These are phyloP conservation scores for Drosophila anceps DNA, from an alignment of 2,888 invertebrate genomes.

Conservation along the genomic window DNA sequence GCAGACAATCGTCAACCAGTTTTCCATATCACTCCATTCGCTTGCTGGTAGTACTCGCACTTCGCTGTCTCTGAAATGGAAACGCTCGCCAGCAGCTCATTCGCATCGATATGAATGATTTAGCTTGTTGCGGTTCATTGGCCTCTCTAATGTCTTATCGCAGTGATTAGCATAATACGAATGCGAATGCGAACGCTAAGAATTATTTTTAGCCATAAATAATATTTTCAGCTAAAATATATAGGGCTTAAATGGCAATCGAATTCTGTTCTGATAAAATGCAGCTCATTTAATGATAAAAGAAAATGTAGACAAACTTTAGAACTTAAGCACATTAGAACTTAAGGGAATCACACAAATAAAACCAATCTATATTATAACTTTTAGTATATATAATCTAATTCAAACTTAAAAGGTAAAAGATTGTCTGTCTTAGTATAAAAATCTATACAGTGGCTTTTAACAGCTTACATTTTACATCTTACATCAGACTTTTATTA, in stretches of 20 bases:
- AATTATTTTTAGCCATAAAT: constrained; percentile 65
- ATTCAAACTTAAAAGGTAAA: too few relatives aligned
- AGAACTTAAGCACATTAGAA: neutral
- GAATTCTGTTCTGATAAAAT: constrained; percentile 10
- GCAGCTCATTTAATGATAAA: constrained; percentile 28
- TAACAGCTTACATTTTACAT: too few relatives aligned
- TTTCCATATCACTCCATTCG: constrained; percentile 68
- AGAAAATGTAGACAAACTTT: neutral
- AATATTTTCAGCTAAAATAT: constrained; percentile 22
- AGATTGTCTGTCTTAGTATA: too few relatives aligned
- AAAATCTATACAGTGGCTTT: too few relatives aligned
- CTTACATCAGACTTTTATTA: too few relatives aligned
- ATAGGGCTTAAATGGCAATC: constrained; percentile 13
- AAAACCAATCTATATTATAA: neutral
- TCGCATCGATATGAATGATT: constrained; percentile 61
- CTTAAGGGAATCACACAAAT: too few relatives aligned
- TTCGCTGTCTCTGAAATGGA: constrained; percentile 7
- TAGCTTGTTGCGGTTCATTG: constrained; percentile 69
- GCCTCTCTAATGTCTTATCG: constrained; percentile 64
- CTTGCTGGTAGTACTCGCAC: constrained; percentile 61
- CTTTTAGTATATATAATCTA: too few relatives aligned
- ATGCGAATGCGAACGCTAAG: constrained; percentile 48
- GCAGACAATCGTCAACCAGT: constrained; percentile 70
- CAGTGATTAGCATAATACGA: constrained; percentile 69
- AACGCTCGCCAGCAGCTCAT: constrained; percentile 9